Percentiles rank a stretch among this genome's conserved stretches.
Conservation (phyloP, 2,113 vertebrate genomes). For the Cololabis saira region DNA sequence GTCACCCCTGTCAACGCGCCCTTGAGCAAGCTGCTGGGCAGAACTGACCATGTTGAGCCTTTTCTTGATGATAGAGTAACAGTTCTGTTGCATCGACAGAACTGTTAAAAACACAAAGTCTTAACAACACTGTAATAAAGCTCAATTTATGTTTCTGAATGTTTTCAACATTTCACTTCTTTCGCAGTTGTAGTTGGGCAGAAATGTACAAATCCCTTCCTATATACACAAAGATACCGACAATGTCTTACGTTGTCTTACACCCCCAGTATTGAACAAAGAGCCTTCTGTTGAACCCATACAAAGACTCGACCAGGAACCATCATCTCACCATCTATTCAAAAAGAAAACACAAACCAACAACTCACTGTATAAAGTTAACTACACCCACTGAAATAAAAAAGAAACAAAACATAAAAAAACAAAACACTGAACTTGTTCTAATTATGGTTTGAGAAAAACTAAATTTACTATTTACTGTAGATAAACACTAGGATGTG, state of each 20-base stretch:
- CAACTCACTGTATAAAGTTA: conserved; percentile 5
- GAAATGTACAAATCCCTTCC: conserved; percentile 30
- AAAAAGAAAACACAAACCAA: conserved; percentile 26
- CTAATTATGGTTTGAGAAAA: not conserved
- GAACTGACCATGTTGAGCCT: conserved; percentile 5
- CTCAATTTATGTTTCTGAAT: not conserved
- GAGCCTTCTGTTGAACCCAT: conserved; percentile 49
- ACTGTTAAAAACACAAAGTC: not conserved
- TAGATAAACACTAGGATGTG: too few species aligned
- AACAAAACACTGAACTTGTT: not conserved
- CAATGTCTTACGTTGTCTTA: conserved; percentile 68
- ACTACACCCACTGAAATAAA: not conserved
- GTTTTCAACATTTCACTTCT: conserved; percentile 7
- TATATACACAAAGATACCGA: conserved; percentile 33
- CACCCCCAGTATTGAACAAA: conserved; percentile 57
- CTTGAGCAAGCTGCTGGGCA: conserved; percentile 24
- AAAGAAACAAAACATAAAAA: too few species aligned
- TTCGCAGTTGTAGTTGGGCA: conserved; percentile 32
- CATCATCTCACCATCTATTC: conserved; percentile 60
- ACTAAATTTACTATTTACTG: too few species aligned
- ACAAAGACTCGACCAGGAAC: conserved; percentile 57
- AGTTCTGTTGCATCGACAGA: not conserved
- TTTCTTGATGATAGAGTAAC: conserved; percentile 2
- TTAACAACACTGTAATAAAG: not conserved
- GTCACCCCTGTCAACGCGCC: conserved; percentile 6